Base-by-base conservation (phyloP, 2,113 vertebrate species). In the Megaleporinus macrocephalus region DNA sequence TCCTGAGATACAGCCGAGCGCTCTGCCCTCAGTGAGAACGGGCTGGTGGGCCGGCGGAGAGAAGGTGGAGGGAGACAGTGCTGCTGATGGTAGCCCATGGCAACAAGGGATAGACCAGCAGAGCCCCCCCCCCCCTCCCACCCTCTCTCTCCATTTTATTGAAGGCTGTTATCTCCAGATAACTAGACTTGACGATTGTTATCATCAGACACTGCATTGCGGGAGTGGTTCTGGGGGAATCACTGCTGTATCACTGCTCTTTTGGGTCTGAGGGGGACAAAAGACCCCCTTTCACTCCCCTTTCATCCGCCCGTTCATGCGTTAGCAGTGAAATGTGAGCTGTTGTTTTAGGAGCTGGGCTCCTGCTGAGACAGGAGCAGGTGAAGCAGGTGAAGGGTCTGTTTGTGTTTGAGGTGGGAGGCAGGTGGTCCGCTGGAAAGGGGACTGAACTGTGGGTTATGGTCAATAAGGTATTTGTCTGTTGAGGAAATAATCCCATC, bases 21-120 rank as follows among this genome's bases (percentile, higher is more conserved):
- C 24, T 70, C 33, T 44, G n/a, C n/a, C n/a, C n/a, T n/a, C n/a
- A n/a, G n/a, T 24, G 33, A 36, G 33, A 22, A 24, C 22, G 66
- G 44, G 33, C n/a, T 2, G 20, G 14, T 26, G n/a, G 10, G 66
- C 36, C 44, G 33, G 2, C 22, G 4, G 9, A 44, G 66, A 24
- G 66, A 44, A 70, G 66, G 66, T 41, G 41, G 33, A 44, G 36
- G 29, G 66, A n/a, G n/a, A 70, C 15, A 33, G 41, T n/a, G 66
- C 66, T 69, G 66, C 66, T n/a, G 66, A 69, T 26, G 66, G 66
- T 69, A 69, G 66, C 33, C 66, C 66, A 41, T 69, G 20, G 66
- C 66, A 69, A 69, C 66, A 69, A 69, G 66, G 66, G 66, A 41
- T 22, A 41, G 33, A 44, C 66, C 66, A 22, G 20, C 66, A 20